Evolutionary conservation across 2,113 vertebrate species (phyloP).

Genomic region (Mohoua ochrocephala): DNA sequence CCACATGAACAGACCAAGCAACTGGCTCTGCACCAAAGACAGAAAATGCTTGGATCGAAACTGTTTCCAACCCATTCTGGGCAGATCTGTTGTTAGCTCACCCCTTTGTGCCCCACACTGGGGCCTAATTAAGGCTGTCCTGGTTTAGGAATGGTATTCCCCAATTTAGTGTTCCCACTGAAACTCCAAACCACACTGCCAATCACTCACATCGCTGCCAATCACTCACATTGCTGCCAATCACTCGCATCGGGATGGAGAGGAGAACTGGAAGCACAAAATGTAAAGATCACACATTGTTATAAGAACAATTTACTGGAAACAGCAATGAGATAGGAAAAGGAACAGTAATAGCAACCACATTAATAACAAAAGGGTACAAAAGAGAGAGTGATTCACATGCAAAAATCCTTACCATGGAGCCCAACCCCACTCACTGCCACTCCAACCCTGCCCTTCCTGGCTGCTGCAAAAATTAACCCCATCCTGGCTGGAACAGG

Average conservation of each 20-base stretch:
- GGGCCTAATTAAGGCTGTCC: not conserved
- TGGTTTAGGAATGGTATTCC: not conserved
- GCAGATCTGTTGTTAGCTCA: not conserved
- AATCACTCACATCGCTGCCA: too few relatives aligned
- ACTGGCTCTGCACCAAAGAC: not conserved
- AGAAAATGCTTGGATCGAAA: not conserved
- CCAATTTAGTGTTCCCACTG: not conserved
- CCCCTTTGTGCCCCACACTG: not conserved
- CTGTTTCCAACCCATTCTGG: not conserved
- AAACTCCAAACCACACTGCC: not conserved
- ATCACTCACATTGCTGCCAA: too few relatives aligned
- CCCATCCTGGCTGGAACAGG: not conserved
- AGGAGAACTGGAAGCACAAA: not conserved
- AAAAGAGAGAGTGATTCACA: not conserved
- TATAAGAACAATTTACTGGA: not conserved
- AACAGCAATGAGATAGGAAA: not conserved
- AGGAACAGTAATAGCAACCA: not conserved
- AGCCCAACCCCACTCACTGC: not conserved
- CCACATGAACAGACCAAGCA: not conserved
- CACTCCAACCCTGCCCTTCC: not conserved
- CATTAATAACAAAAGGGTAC: not conserved
- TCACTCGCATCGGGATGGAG: not conserved
- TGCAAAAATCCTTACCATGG: not conserved
- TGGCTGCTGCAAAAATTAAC: not conserved
- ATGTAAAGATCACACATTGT: not conserved